Evolutionary conservation across 1,140 invertebrate species (phyloP).

Genomic region (Latrodectus geometricus): DNA sequence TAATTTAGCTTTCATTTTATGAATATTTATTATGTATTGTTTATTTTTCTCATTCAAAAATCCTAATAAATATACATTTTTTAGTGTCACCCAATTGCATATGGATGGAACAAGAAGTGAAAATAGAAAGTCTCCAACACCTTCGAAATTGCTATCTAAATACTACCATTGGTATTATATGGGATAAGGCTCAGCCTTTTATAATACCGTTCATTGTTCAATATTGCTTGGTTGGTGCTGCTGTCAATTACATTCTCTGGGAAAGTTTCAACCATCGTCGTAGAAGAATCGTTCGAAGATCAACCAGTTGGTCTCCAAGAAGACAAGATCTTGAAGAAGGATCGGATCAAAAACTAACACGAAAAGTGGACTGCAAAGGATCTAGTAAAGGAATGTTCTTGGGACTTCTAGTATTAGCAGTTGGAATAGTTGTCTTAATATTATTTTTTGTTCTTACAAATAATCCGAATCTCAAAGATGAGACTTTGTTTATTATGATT

Average conservation of each 20-base stretch:
- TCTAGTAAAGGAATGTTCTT: conserved; percentile 76
- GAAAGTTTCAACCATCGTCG: conserved; percentile 71
- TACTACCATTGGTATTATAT: conserved; percentile 74
- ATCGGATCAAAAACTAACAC: not conserved
- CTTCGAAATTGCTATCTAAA: conserved; percentile 75
- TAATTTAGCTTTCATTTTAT: too few species aligned
- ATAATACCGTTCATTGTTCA: conserved; percentile 75
- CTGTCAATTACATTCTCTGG: conserved; percentile 76
- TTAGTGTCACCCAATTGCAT: conserved; percentile 60
- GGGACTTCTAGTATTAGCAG: conserved; percentile 75
- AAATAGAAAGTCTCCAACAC: conserved; percentile 72
- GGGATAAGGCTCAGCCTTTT: conserved; percentile 75
- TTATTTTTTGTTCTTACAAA: conserved; percentile 76
- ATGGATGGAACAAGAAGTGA: conserved; percentile 61
- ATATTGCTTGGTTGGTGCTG: conserved; percentile 74
- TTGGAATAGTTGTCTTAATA: conserved; percentile 75
- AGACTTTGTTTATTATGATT: conserved; percentile 68
- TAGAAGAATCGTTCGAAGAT: not conserved
- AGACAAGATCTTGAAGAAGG: conserved; percentile 1
- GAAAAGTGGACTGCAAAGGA: conserved; percentile 72
- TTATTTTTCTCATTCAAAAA: not conserved
- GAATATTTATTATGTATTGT: not conserved
- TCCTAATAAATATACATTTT: not conserved
- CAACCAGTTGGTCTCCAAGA: conserved; percentile 14
- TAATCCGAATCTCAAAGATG: conserved; percentile 72